Base-by-base conservation (phyloP, 2,888 invertebrate genomes). In the Agapostemon virescens region DNA sequence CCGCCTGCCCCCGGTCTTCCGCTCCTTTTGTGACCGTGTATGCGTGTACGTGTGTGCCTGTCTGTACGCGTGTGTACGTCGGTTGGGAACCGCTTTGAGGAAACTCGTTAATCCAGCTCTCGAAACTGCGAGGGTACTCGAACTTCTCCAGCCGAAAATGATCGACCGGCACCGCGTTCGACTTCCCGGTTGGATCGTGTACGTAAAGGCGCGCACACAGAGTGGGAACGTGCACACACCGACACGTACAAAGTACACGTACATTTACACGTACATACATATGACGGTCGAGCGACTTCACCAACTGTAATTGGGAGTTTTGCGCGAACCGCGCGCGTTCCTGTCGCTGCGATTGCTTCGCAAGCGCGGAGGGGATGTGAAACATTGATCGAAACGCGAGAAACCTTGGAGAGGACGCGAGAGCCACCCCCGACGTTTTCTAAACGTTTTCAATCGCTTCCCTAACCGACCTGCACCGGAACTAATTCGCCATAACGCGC, bases 41-140 rank as follows among this genome's bases (percentile, higher is more conserved):
- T 6, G 26, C 13, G 17, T 2, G 55, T 55, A 55, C 26, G 55
- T 55, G 55, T 55, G n/a, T n/a, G n/a, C 26, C 55, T 26, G 26
- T 15, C 15, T 26, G 55, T 26, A 26, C 58, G 69, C 36, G 38
- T 58, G 64, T 58, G 67, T 49, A 40, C 69, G 63, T 66, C 77
- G 58, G 55, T 26, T 55, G 76, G 77, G 79, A 79, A 84, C 77
- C 84, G 85, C 85, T 86, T 86, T 87, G 87, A 84, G 84, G 87
- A 85, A 88, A 88, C 87, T 88, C 87, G 86, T 88, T 88, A 88
- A 86, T 87, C 86, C 85, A 84, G 77, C 86, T 77, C 85, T 87
- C 84, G 87, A 85, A 88, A 87, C 87, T 88, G 81, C 82, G 79
- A 86, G 84, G 81, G 83, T 81, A 79, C 87, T 88, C 83, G 77